phyloP scores from a whole-genome alignment of 2,113 vertebrate genomes.

The Cervus canadensis region DNA sequence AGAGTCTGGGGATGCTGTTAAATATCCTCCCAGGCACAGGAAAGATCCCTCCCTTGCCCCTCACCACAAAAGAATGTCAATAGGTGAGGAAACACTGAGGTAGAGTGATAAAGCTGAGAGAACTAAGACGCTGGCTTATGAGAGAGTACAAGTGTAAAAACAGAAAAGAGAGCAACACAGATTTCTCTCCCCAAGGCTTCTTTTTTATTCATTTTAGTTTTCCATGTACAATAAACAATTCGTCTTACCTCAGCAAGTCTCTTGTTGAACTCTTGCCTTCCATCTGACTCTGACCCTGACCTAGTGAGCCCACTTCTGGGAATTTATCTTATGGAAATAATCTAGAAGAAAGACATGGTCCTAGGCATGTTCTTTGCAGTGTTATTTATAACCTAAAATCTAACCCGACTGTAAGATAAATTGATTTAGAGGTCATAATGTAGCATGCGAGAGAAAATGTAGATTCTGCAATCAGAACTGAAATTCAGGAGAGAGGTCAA shows the following conservation, averaged over 20 bases:
- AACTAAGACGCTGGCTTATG: not conserved
- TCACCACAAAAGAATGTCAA: not conserved
- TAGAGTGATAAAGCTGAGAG: not conserved
- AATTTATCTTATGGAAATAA: constrained; percentile 51
- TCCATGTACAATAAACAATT: constrained; percentile 1
- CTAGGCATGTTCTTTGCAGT: constrained; percentile 30
- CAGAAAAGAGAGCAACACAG: not conserved
- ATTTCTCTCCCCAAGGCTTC: not conserved
- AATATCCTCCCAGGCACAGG: not conserved
- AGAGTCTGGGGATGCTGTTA: not conserved
- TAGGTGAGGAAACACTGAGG: not conserved
- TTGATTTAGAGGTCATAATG: constrained; percentile 35
- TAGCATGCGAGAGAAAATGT: constrained; percentile 44
- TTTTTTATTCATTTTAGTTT: not conserved
- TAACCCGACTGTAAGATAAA: constrained; percentile 37
- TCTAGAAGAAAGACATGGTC: constrained; percentile 39
- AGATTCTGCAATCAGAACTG: constrained; percentile 49
- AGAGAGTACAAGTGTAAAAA: not conserved
- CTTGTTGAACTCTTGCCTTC: not conserved
- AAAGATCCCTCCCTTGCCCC: accelerated
- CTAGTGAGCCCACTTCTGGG: constrained; percentile 6
- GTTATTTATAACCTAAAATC: constrained; percentile 50
- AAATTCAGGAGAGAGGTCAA: constrained; percentile 29
- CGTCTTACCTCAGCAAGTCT: not conserved
- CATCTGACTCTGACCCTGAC: constrained; percentile 9